A percentile compares a stretch with the other conserved stretches of the same genome.
These are phyloP conservation scores for Lepidurus arcticus DNA, from an alignment of 1,140 invertebrate species.

Conservation along the genomic window DNA sequence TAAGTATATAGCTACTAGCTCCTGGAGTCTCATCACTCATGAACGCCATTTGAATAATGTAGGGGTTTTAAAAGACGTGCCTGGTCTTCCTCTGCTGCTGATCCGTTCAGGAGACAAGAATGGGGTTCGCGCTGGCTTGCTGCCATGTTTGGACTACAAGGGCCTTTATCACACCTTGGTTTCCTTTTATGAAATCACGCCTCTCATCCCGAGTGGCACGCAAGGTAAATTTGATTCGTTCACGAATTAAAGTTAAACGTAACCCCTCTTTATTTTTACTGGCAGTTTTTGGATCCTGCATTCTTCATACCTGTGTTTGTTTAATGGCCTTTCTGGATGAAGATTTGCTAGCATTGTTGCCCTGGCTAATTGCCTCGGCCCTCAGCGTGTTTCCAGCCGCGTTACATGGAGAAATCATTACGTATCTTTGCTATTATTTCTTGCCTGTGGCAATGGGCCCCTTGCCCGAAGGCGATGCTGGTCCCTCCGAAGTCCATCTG, in stretches of 20 bases:
- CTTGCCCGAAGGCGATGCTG: slow-evolving; percentile 2
- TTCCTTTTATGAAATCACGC: slow-evolving; percentile 73
- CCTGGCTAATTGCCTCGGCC: slow-evolving; percentile 87
- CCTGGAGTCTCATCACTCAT: slow-evolving; percentile 29
- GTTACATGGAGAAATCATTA: slow-evolving; percentile 90
- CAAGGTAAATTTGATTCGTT: slow-evolving; percentile 54
- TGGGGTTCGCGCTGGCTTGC: slow-evolving; percentile 74
- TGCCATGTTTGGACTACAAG: slow-evolving; percentile 92
- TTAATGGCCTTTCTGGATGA: slow-evolving; percentile 93
- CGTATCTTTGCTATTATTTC: slow-evolving; percentile 92
- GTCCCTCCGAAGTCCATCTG: slow-evolving; percentile 48
- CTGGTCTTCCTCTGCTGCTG: slow-evolving; percentile 81
- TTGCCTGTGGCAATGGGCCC: slow-evolving; percentile 90
- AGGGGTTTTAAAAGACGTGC: slow-evolving; percentile 93
- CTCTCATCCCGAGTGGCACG: slow-evolving; percentile 73
- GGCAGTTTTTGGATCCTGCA: slow-evolving; percentile 81
- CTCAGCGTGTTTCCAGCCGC: slow-evolving; percentile 83
- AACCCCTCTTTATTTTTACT: slow-evolving; percentile 38
- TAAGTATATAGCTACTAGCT: neutral
- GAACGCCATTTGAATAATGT: slow-evolving; percentile 25
- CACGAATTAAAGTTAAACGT: neutral
- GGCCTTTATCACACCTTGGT: slow-evolving; percentile 81
- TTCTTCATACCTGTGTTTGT: slow-evolving; percentile 83
- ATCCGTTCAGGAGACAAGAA: slow-evolving; percentile 79
- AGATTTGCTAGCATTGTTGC: slow-evolving; percentile 89